phyloP scores from a whole-genome alignment of 2,888 invertebrate species.

The Cylloceria caligata region DNA sequence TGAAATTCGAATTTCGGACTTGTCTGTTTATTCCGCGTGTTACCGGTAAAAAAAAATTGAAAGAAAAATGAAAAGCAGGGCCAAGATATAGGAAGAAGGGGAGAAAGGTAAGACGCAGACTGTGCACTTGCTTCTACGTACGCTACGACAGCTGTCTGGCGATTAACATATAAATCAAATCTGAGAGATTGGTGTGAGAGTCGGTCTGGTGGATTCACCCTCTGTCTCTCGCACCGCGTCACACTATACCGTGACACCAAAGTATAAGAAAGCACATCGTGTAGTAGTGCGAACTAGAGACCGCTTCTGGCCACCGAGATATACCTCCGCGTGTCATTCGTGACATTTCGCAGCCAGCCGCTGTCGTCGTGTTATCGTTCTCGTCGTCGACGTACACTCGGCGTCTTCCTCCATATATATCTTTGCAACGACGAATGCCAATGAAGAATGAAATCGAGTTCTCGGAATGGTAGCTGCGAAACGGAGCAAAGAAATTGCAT shows the following conservation, averaged over 20 bases:
- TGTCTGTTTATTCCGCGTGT: slow-evolving; percentile 55
- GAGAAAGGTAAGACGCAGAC: slow-evolving; percentile 50
- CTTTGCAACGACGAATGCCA: slow-evolving; percentile 54
- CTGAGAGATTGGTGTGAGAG: slow-evolving; percentile 63
- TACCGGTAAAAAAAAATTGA: slow-evolving; percentile 14
- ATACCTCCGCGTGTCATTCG: slow-evolving; percentile 21
- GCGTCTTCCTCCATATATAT: slow-evolving; percentile 19
- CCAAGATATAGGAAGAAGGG: slow-evolving; percentile 6
- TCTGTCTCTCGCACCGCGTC: slow-evolving; percentile 19
- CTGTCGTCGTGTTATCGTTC: slow-evolving; percentile 16
- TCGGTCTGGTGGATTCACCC: slow-evolving; percentile 24
- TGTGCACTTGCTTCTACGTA: slow-evolving; percentile 73
- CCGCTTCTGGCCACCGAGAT: slow-evolving; percentile 31
- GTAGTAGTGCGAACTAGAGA: slow-evolving; percentile 19
- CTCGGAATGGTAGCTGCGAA: slow-evolving; percentile 39
- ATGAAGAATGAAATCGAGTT: slow-evolving; percentile 63
- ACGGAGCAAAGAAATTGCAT: slow-evolving; percentile 32
- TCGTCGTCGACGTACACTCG: slow-evolving; percentile 13
- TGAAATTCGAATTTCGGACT: slow-evolving; percentile 34
- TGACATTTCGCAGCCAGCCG: slow-evolving; percentile 42
- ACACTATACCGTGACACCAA: slow-evolving; percentile 13
- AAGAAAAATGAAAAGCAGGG: slow-evolving; percentile 7
- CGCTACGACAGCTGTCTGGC: slow-evolving; percentile 76
- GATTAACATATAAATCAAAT: slow-evolving; percentile 84
- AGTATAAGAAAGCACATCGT: slow-evolving; percentile 22